Conservation (phyloP, 1,140 invertebrate genomes). For the Anagrus nilaparvatae region DNA sequence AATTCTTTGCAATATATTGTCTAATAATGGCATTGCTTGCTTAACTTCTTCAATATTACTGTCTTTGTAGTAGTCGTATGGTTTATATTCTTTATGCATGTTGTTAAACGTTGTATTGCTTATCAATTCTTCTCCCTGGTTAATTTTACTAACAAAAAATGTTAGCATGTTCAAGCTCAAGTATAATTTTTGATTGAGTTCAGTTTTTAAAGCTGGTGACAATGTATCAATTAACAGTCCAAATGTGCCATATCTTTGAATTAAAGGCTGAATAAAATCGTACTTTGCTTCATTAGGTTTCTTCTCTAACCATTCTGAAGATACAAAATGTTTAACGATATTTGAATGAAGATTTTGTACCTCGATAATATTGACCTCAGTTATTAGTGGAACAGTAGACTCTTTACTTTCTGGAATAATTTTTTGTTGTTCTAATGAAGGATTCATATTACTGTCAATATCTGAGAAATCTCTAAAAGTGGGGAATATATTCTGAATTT, state of each 20-base stretch:
- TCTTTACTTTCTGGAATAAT: not conserved
- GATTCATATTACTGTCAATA: constrained; percentile 29
- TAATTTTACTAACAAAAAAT: constrained; percentile 13
- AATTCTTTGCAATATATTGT: constrained; percentile 51
- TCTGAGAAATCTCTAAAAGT: constrained; percentile 61
- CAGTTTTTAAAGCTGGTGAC: constrained; percentile 40
- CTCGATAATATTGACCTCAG: constrained; percentile 46
- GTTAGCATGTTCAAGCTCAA: constrained; percentile 45
- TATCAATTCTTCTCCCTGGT: constrained; percentile 13
- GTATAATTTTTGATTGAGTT: constrained; percentile 42
- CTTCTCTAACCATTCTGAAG: constrained; percentile 47
- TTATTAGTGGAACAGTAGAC: constrained; percentile 34
- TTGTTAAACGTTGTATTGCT: not conserved
- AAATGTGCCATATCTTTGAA: constrained; percentile 51
- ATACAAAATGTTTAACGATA: constrained; percentile 46
- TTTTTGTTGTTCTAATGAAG: constrained; percentile 32
- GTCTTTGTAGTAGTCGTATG: constrained; percentile 78
- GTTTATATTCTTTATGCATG: constrained; percentile 21
- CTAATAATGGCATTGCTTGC: constrained; percentile 58
- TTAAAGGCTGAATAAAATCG: constrained; percentile 45
- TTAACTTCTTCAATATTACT: constrained; percentile 68
- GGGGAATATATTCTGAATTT: constrained; percentile 69
- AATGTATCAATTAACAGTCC: constrained; percentile 40
- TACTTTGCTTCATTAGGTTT: constrained; percentile 25
- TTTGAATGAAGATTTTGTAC: constrained; percentile 47